phyloP scores from a whole-genome alignment of 2,797 vertebrate species.

The Acipenser transmontanus region DNA sequence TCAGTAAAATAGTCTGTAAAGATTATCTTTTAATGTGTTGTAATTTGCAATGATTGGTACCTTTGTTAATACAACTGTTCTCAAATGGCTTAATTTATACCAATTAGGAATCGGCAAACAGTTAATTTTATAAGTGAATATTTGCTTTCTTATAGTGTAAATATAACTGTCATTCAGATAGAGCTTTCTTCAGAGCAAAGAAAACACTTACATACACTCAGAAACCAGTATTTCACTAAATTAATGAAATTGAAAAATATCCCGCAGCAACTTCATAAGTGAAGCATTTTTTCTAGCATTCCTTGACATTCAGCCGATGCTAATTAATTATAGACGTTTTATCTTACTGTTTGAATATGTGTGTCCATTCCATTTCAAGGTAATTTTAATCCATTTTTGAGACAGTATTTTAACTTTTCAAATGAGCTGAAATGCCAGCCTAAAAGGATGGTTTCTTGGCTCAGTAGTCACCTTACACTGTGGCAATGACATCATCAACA shows the following conservation, averaged over 20 bases:
- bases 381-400: constrained; percentile 25
- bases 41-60: too few relatives aligned
- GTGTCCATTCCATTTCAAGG: constrained; percentile 27
- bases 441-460: constrained; percentile 22
- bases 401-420: constrained; percentile 31
- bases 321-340: constrained; percentile 28
- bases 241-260: constrained; percentile 14
- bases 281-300: constrained; percentile 13
- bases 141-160: too few relatives aligned
- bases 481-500: constrained; percentile 31
- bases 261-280: constrained; percentile 5
- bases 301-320: constrained; percentile 35
- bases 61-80: too few relatives aligned
- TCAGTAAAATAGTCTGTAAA: too few relatives aligned
- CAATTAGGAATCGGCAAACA: too few relatives aligned
- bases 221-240: neutral
- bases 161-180: too few relatives aligned
- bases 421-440: constrained; percentile 35
- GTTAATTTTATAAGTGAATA: too few relatives aligned
- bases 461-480: constrained; percentile 15
- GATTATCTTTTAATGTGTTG: too few relatives aligned
- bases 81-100: too few relatives aligned
- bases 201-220: too few relatives aligned
- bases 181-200: too few relatives aligned
- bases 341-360: constrained; percentile 27